These are phyloP conservation scores for Anticlea derivata DNA, from an alignment of 2,888 invertebrate species.

Conservation along the genomic window DNA sequence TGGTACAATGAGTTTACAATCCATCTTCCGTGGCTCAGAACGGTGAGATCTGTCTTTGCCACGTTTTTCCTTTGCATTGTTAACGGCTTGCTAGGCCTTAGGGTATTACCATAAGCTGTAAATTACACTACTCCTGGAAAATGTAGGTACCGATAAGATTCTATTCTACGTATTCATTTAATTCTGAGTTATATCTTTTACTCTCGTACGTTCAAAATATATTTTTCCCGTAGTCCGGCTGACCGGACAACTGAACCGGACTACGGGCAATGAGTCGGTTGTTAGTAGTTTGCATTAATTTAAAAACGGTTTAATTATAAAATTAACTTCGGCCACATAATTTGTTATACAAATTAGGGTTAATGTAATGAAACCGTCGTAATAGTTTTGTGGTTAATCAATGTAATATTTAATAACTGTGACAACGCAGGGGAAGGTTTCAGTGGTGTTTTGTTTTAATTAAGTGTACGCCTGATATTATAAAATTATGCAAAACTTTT, in stretches of 20 bases:
- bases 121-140: conserved; percentile 6
- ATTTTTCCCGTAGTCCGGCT: too few relatives aligned
- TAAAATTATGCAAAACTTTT: conserved; percentile 17
- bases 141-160: background rate
- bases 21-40: conserved; percentile 42
- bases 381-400: conserved; percentile 13
- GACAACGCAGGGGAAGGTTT: background rate
- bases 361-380: conserved; percentile 12
- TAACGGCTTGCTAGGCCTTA: conserved; percentile 41
- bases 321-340: conserved; percentile 6
- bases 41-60: conserved; percentile 46
- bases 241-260: too few relatives aligned
- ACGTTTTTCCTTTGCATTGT: conserved; percentile 49
- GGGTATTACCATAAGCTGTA: conserved; percentile 6
- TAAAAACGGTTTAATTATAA: conserved; percentile 8
- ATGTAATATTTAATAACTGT: conserved; percentile 14
- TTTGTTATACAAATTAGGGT: background rate
- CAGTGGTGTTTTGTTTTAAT: conserved; percentile 13
- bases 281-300: too few relatives aligned
- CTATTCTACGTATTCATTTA: too few relatives aligned
- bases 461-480: conserved; percentile 8
- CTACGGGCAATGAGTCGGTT: too few relatives aligned
- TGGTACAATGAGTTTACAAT: conserved; percentile 46
- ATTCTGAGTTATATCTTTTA: too few relatives aligned
- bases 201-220: too few relatives aligned